Conservation (phyloP, 1,140 invertebrate genomes). For the Zaprionus tsacasi region DNA sequence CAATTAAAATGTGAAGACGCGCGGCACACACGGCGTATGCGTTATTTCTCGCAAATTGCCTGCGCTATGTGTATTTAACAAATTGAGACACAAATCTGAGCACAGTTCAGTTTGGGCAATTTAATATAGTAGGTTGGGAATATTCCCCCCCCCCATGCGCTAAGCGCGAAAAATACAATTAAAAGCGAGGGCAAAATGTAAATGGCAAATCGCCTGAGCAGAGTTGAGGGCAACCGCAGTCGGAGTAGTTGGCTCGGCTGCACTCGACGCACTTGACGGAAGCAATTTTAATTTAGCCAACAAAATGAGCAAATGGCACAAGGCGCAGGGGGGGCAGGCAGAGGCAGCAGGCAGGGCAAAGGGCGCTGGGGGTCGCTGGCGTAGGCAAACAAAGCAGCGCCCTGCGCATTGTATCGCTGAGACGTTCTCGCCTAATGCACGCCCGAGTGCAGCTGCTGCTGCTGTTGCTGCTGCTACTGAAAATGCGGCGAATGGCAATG, state of each 20-base stretch:
- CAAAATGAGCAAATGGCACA: slow-evolving; percentile 61
- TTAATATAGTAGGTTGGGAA: neutral
- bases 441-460: slow-evolving; percentile 56
- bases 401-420: slow-evolving; percentile 63
- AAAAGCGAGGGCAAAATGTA: slow-evolving; percentile 20
- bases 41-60: slow-evolving; percentile 4
- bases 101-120: neutral
- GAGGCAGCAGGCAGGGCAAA: neutral
- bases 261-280: slow-evolving; percentile 55
- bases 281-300: slow-evolving; percentile 78
- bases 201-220: slow-evolving; percentile 5
- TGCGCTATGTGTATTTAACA: neutral
- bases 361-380: neutral
- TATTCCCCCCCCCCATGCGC: neutral
- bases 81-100: slow-evolving; percentile 4
- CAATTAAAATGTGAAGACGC: slow-evolving; percentile 66
- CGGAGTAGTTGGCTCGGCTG: slow-evolving; percentile 17
- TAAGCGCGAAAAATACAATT: slow-evolving; percentile 15
- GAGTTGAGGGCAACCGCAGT: slow-evolving; percentile 6
- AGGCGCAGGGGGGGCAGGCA: neutral
- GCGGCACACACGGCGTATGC: slow-evolving; percentile 24
- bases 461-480: slow-evolving; percentile 47
- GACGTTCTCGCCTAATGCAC: slow-evolving; percentile 69
- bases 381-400: slow-evolving; percentile 68
- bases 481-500: slow-evolving; percentile 17